A percentile compares a stretch with the other conserved stretches of the same genome.
phyloP scores from a whole-genome alignment of 2,888 invertebrate genomes.

The Alloplasta piceator region DNA sequence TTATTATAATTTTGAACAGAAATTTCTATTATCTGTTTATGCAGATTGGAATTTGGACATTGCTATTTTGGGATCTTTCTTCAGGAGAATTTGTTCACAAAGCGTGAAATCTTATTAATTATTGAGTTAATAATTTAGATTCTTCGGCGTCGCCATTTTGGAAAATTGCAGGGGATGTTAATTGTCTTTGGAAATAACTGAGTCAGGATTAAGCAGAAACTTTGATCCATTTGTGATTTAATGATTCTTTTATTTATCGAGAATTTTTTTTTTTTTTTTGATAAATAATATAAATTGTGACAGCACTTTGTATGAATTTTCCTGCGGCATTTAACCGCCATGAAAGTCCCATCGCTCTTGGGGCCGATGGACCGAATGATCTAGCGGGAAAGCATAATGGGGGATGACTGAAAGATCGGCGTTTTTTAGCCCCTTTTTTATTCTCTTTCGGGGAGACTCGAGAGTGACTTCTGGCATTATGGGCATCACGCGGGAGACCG shows the following conservation, averaged over 20 bases:
- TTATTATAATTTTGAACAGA: too few species aligned
- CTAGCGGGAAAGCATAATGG: conserved; percentile 53
- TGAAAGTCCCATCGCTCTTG: conserved; percentile 8
- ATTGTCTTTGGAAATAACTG: too few species aligned
- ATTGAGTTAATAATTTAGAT: too few species aligned
- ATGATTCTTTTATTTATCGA: conserved; percentile 7
- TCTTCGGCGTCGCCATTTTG: too few species aligned
- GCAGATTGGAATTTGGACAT: too few species aligned
- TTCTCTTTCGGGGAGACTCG: conserved; percentile 3
- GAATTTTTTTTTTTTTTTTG: not conserved
- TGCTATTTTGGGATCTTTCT: too few species aligned
- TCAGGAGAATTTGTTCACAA: too few species aligned
- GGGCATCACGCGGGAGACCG: conserved; percentile 1
- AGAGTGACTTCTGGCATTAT: conserved; percentile 52
- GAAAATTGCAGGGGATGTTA: too few species aligned
- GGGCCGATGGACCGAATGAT: conserved; percentile 21
- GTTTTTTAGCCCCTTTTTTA: conserved; percentile 6
- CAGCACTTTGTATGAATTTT: not conserved
- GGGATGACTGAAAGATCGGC: conserved; percentile 58
- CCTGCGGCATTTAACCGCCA: conserved; percentile 2
- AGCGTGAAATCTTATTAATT: too few species aligned
- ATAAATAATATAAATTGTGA: not conserved
- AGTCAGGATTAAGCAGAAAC: too few species aligned
- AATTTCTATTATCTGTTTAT: too few species aligned
- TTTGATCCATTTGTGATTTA: not conserved